Base-by-base conservation (phyloP, 2,797 vertebrate genomes). In the Cuniculus paca region DNA sequence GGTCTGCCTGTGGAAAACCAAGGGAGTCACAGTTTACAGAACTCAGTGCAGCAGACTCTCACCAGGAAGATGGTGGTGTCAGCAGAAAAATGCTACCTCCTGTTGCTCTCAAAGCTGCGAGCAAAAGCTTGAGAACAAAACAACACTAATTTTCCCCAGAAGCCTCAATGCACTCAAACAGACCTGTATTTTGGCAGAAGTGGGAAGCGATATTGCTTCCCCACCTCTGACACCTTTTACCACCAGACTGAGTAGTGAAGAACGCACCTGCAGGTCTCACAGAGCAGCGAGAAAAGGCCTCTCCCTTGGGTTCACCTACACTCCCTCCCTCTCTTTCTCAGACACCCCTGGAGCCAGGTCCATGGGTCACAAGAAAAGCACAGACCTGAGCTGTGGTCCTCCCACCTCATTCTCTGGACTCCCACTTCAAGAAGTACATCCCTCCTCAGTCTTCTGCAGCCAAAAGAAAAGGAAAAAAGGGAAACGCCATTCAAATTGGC, bases 121-220 rank as follows among this genome's bases (percentile, higher is more conserved):
- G 77, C 17, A 90, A 93, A 97, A 45, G 34, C 54, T 72, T 89
- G 42, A 82, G 50, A 54, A 80, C 17, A 81, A 84, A 94, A 90
- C 8, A 13, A 85, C 42, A 61, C 36, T 48, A 50, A 80, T 86
- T 90, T 54, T 19, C 14, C 11, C 54, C n/a, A 79, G 48, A 90
- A 54, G 78, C 8, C 58, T 93, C 56, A 86, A 0, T 65, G n/a
- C 13, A 19, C 61, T 94, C n/a, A 78, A 72, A 56, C 7, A 85
- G 75, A n/a, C 26, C 3, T 12, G 20, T 36, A 45, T 19, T 65
- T 22, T 34, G 60, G 12, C 17, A 75, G 48, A 88, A 75, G 28
- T 79, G 39, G 39, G 12, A 93, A 45, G 31, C 48, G 54, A 4
- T 39, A 17, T 19, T 78, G 75, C 54, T 52, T 81, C 75, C 34